Base-by-base conservation (phyloP, 2,797 vertebrate genomes). In the Sorex maritimensis region DNA sequence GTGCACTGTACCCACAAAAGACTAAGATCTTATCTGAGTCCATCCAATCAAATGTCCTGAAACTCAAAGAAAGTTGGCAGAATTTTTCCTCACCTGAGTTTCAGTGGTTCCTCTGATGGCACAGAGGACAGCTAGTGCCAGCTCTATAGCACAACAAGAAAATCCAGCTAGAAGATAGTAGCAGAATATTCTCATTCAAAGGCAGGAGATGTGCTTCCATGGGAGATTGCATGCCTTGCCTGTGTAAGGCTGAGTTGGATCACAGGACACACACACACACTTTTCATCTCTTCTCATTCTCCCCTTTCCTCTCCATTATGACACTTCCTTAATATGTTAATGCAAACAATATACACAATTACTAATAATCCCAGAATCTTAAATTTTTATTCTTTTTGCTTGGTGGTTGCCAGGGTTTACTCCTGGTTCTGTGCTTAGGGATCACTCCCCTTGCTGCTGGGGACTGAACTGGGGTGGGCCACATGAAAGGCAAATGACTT, bases 1-100 rank as follows among this genome's bases (percentile, higher is more conserved):
- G 12, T 90, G 38, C 44, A 63, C 73, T 49, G 71, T 30, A 74
- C 19, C 72, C 65, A 71, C 28, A 67, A 85, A 86, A 88, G 23
- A 61, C 46, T 24, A 17, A 46, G 41, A 77, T 55, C 11, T 86
- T 79, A 72, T 96, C 77, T 72, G 19, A 92, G 55, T 24, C 86
- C 0, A 90, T 34, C 63, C 77, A 91, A 88, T 46, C 46, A 88
- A 96, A 94, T 89, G 11, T 28, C 72, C 79, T 75, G 72, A 65
- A 85, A 10, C 34, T 24, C 49, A 78, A 26, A 34, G 81, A 0
- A 0, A 91, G 21, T 44, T 89, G 55, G 44, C 73, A 30, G 69
- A 30, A 23, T 44, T 71, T 41, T 67, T 68, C 24, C 85, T 82
- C 15, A 74, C 80, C 65, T 44, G 88, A 7, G 1, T 0, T 61